Base-by-base conservation (phyloP, 2,888 invertebrate species). In the Heteromurus nitidus region DNA sequence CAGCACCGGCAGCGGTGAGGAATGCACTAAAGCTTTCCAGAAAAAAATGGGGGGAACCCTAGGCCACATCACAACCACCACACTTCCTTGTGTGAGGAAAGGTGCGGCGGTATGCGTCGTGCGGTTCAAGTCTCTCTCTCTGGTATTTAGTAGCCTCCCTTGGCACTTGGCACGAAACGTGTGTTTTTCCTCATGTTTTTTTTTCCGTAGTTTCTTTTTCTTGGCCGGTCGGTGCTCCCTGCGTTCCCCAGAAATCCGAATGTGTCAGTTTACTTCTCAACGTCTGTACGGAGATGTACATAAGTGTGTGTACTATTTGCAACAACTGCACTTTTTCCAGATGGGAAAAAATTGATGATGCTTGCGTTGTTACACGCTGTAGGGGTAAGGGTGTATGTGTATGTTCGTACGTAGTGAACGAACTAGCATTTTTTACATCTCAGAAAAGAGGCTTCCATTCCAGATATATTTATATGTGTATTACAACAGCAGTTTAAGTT, bases 111-210 rank as follows among this genome's bases (percentile, higher is more conserved):
- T 28, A 58, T 58, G 58, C 26, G 28, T 44, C 28, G 64, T 74
- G 64, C 24, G 50, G 62, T 74, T 62, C 30, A 0, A 26, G 44
- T 16, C 47, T 47, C 26, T 31, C 30, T 31, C 22, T 24, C 53
- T 30, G 65, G 74, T 65, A 74, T 69, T 77, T 69, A 76, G 77
- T 62, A 50, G 47, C 50, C 36, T 60, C 62, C 68, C 60, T 60
- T 69, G 69, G 60, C 62, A 77, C 69, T 77, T 77, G 77, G 77
- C 77, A 77, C 77, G 77, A 47, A 77, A 68, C 69, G 60, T 77
- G 62, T 77, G 77, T 62, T n/a, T n/a, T 77, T 77, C 74, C n/a
- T 74, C 77, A 50, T 69, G 60, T 69, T 44, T 53, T 42, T 31
- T 44, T 26, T 36, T 36, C 36, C 36, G 36, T 36, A 7, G 13